These are phyloP conservation scores for Aspidiotus rigidus DNA, from an alignment of 2,888 invertebrate genomes.

Conservation along the genomic window DNA sequence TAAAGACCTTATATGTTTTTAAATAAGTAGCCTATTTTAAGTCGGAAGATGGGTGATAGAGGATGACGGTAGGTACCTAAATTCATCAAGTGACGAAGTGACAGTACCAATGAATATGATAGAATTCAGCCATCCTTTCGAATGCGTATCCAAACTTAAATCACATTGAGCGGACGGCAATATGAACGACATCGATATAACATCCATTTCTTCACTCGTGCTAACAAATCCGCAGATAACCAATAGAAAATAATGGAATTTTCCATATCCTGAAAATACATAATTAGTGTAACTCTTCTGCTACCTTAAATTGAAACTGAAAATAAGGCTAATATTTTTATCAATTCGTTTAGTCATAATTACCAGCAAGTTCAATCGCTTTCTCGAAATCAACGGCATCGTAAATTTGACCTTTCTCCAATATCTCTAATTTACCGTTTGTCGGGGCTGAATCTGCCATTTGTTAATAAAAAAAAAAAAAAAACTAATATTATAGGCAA, in stretches of 20 bases:
- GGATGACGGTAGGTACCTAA: constrained; percentile 24
- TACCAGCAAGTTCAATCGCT: constrained; percentile 74
- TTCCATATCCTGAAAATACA: constrained; percentile 59
- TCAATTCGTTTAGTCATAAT: background rate
- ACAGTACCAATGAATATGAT: constrained; percentile 51
- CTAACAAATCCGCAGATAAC: constrained; percentile 88
- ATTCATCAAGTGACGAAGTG: constrained; percentile 23
- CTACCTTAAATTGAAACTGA: too few relatives aligned
- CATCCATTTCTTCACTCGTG: constrained; percentile 92
- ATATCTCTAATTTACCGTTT: constrained; percentile 31
- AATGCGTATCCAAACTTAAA: constrained; percentile 70
- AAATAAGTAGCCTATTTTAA: background rate
- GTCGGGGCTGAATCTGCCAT: constrained; percentile 1
- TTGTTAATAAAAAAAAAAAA: background rate
- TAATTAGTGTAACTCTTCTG: background rate
- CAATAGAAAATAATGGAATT: constrained; percentile 81
- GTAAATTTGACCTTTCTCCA: constrained; percentile 48
- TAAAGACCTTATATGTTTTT: background rate
- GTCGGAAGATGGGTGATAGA: constrained; percentile 22
- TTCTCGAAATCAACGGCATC: constrained; percentile 78
- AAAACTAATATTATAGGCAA: background rate
- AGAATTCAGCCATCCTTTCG: constrained; percentile 67
- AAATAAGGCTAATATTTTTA: background rate
- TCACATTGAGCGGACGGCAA: constrained; percentile 89
- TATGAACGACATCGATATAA: constrained; percentile 90